phyloP scores from a whole-genome alignment of 1,140 invertebrate species.

The Phortica variegata region DNA sequence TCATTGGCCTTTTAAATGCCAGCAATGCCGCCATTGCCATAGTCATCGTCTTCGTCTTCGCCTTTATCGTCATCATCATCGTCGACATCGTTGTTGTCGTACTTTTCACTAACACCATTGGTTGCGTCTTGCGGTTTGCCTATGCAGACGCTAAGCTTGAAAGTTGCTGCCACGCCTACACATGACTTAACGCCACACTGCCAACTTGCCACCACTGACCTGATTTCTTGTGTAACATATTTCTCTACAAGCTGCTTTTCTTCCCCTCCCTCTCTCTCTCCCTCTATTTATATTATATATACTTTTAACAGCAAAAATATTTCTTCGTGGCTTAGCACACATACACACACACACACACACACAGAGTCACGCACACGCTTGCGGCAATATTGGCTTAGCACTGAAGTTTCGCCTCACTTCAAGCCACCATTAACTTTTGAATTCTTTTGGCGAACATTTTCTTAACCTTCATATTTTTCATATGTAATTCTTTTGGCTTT shows the following conservation, averaged over 20 bases:
- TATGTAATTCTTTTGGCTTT: conserved; percentile 42
- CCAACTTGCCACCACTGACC: too few species aligned
- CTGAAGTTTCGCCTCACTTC: conserved; percentile 30
- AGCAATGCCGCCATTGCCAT: too few species aligned
- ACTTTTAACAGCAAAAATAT: conserved; percentile 24
- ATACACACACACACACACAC: conserved; percentile 5
- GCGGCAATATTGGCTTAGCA: conserved; percentile 25
- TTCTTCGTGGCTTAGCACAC: conserved; percentile 45
- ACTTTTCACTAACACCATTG: too few species aligned
- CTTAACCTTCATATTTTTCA: conserved; percentile 40
- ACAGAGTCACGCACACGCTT: conserved; percentile 6
- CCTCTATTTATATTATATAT: too few species aligned
- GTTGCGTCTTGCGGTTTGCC: conserved; percentile 29
- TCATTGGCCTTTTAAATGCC: conserved; percentile 51
- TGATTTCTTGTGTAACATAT: too few species aligned
- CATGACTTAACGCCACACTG: conserved; percentile 1
- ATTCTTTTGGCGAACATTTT: conserved; percentile 28
- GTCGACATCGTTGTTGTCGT: too few species aligned
- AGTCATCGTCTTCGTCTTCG: too few species aligned
- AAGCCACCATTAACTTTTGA: conserved; percentile 19
- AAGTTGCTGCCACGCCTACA: conserved; percentile 16
- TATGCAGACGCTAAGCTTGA: conserved; percentile 11
- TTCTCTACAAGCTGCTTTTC: too few species aligned
- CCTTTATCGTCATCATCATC: too few species aligned
- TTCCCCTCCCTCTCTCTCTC: too few species aligned